These are phyloP conservation scores for Ptyas mucosa DNA, from an alignment of 2,113 vertebrate genomes.

Conservation along the genomic window DNA sequence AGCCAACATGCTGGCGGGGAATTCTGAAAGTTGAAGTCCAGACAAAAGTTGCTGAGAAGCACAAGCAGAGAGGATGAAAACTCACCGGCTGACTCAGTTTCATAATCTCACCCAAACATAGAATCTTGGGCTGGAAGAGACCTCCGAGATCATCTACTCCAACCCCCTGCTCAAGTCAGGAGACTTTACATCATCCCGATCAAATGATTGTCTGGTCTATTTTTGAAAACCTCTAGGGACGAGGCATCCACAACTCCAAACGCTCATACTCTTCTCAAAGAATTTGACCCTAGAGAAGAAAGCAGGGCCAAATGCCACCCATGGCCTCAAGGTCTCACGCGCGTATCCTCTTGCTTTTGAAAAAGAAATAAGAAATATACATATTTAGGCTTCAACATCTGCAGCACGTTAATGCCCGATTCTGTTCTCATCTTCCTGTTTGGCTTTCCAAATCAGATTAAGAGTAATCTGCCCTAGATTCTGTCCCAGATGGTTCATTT, in stretches of 20 bases:
- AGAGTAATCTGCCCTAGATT: constrained; percentile 80
- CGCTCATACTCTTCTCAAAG: background rate
- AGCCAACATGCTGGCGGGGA: background rate
- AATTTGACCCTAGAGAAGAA: background rate
- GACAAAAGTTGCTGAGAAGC: background rate
- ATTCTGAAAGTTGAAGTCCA: background rate
- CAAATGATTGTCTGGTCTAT: background rate
- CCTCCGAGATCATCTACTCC: background rate
- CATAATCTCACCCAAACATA: background rate
- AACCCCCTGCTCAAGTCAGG: background rate
- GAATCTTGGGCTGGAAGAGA: background rate
- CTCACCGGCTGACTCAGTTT: background rate
- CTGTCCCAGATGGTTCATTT: constrained; percentile 78
- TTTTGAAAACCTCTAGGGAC: background rate
- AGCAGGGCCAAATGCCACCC: background rate
- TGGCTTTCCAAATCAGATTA: constrained; percentile 66
- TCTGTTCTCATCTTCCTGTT: constrained; percentile 68
- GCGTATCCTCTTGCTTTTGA: background rate
- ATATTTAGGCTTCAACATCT: constrained; percentile 59
- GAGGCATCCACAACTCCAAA: background rate
- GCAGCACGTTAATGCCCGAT: constrained; percentile 66
- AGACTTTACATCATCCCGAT: background rate
- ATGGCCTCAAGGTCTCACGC: background rate
- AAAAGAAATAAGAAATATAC: constrained; percentile 14
- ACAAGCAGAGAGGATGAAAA: background rate